phyloP scores from a whole-genome alignment of 2,888 invertebrate genomes.

The Drosophila conformis region DNA sequence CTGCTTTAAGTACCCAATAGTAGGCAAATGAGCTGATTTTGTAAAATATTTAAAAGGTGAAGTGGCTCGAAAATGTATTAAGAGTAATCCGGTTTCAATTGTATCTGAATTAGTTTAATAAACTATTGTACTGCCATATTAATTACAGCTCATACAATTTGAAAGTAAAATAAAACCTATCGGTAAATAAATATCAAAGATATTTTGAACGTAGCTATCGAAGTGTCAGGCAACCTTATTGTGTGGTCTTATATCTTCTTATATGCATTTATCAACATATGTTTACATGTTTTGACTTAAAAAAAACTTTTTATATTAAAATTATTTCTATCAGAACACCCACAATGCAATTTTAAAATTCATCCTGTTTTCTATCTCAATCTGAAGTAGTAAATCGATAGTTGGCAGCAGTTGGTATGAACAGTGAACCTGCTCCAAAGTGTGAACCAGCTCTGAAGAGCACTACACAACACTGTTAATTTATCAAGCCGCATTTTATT shows the following conservation, averaged over 20 bases:
- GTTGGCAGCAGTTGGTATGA: neutral
- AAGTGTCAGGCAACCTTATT: neutral
- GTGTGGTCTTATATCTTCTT: neutral
- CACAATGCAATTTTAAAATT: neutral
- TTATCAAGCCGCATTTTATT: slow-evolving; percentile 54
- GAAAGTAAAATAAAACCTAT: slow-evolving; percentile 10
- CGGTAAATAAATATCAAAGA: neutral
- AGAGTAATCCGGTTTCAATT: neutral
- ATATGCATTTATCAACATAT: neutral
- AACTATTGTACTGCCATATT: neutral
- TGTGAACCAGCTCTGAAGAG: slow-evolving; percentile 31
- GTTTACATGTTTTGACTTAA: neutral
- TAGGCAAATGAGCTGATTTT: too few species aligned
- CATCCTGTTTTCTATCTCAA: neutral
- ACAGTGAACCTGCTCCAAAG: neutral
- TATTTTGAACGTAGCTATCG: neutral
- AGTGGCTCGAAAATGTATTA: neutral
- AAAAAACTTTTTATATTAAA: neutral
- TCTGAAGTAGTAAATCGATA: neutral
- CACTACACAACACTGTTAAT: slow-evolving; percentile 26
- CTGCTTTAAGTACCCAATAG: slow-evolving; percentile 1
- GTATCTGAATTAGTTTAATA: neutral
- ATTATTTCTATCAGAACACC: neutral
- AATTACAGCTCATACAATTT: neutral
- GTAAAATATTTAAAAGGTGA: neutral